These are phyloP conservation scores for Amphimedon queenslandica DNA, from an alignment of 37 sponge, comb jelly and placozoan genomes.

Conservation along the genomic window DNA sequence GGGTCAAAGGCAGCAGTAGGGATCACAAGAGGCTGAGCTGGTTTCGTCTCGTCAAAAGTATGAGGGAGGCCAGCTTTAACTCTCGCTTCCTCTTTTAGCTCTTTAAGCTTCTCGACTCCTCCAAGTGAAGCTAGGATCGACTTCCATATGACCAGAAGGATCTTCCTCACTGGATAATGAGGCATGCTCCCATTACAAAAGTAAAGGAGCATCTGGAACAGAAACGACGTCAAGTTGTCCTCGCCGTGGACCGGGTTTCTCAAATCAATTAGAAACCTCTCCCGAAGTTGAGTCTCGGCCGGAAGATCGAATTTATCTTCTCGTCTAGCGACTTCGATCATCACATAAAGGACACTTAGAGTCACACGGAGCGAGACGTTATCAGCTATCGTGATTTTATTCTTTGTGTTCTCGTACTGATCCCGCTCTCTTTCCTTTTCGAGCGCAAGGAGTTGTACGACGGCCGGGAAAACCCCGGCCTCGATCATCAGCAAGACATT, in stretches of 20 bases:
- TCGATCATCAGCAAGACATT: conserved; percentile 62
- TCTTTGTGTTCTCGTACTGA: conserved; percentile 37
- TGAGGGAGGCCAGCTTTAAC: conserved; percentile 44
- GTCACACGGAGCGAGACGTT: conserved; percentile 60
- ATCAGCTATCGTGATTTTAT: conserved; percentile 63
- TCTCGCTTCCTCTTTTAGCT: conserved; percentile 55
- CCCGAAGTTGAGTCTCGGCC: conserved; percentile 31
- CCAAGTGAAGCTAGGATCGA: conserved; percentile 69
- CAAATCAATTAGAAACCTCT: conserved; percentile 56
- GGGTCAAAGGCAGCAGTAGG: background rate
- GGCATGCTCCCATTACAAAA: conserved; percentile 84
- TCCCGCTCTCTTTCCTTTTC: conserved; percentile 55
- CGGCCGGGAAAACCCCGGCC: conserved; percentile 41
- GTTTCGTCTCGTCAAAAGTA: conserved; percentile 34
- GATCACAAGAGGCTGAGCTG: background rate
- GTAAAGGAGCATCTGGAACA: conserved; percentile 75
- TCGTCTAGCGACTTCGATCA: conserved; percentile 61
- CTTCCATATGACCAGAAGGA: conserved; percentile 88
- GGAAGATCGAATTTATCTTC: conserved; percentile 27
- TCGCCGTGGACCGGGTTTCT: conserved; percentile 31
- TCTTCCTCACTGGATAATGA: conserved; percentile 78
- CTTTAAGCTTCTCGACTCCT: conserved; percentile 43
- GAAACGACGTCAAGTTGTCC: conserved; percentile 50
- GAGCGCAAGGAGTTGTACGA: conserved; percentile 40
- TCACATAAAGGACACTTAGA: conserved; percentile 73